Evolutionary conservation across 2,888 invertebrate species (phyloP).

Genomic region (Tachystola acroxantha): DNA sequence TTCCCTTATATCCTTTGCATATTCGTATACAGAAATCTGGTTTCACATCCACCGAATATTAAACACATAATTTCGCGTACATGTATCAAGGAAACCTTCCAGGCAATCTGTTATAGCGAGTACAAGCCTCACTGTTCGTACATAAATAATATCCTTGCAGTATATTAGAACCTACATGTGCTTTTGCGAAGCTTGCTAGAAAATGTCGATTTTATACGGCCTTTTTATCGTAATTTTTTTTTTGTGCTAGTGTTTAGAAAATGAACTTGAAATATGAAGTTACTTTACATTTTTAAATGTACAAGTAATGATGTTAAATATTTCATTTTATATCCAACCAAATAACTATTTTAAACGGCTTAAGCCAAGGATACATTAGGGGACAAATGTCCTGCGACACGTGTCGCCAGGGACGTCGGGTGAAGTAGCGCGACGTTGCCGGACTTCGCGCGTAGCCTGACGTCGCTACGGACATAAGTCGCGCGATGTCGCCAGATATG

Average conservation of each 20-base stretch:
- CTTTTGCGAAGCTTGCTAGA: constrained; percentile 2
- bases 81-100: not conserved
- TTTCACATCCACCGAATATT: not conserved
- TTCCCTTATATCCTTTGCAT: not conserved
- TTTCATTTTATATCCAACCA: no score
- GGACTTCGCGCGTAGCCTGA: no score
- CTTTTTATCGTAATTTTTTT: not conserved
- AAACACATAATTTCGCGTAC: not conserved
- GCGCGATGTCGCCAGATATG: no score
- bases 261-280: no score
- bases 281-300: no score
- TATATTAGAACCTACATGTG: constrained; percentile 1
- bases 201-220: not conserved
- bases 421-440: no score
- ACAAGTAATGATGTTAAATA: no score
- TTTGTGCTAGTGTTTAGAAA: not conserved
- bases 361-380: no score
- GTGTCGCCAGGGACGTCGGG: no score
- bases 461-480: no score
- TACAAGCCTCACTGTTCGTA: constrained; percentile 3
- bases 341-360: no score
- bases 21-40: not conserved
- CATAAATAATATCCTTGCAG: constrained; percentile 5
- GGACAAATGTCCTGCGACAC: no score
- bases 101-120: constrained; percentile 4